Percentiles rank a stretch among this genome's conserved stretches.
Evolutionary conservation across 2,797 vertebrate genomes (phyloP).

Genomic region (Chrysocyon brachyurus): DNA sequence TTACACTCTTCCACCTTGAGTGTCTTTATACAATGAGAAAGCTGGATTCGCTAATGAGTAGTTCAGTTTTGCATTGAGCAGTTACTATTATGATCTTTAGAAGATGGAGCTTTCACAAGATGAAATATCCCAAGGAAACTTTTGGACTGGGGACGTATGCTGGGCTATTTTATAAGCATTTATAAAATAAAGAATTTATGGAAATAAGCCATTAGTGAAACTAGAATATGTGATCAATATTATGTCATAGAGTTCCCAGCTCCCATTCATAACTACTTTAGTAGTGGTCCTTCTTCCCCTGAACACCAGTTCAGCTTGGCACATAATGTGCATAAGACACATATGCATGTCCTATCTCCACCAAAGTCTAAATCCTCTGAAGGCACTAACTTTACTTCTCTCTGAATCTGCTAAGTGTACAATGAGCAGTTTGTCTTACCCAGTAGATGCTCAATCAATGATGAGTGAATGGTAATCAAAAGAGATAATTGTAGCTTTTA

Average conservation of each 20-base stretch:
- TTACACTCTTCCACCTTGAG: not conserved
- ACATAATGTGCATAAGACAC: not conserved
- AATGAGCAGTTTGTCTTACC: not conserved
- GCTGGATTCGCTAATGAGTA: not conserved
- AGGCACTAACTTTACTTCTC: not conserved
- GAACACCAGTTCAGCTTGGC: slow-evolving; percentile 1
- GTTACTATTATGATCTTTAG: not conserved
- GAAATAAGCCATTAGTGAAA: not conserved
- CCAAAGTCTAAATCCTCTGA: not conserved
- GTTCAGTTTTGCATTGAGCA: not conserved
- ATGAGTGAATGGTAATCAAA: slow-evolving; percentile 3
- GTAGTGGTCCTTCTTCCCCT: not conserved
- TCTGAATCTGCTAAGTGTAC: not conserved
- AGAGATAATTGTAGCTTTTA: slow-evolving; percentile 9
- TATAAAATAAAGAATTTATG: not conserved
- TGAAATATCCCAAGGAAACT: not conserved
- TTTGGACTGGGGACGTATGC: not conserved
- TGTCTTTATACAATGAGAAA: not conserved
- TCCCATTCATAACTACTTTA: not conserved
- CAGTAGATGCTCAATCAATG: slow-evolving; percentile 24
- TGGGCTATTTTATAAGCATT: slow-evolving; percentile 3
- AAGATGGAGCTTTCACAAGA: not conserved
- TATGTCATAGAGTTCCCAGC: fast-evolving
- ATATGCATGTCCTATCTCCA: not conserved
- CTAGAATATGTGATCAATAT: not conserved